A percentile compares a stretch with the other conserved stretches of the same genome.
These are phyloP conservation scores for Jacana jacana DNA, from an alignment of 2,113 vertebrate species.

Conservation along the genomic window DNA sequence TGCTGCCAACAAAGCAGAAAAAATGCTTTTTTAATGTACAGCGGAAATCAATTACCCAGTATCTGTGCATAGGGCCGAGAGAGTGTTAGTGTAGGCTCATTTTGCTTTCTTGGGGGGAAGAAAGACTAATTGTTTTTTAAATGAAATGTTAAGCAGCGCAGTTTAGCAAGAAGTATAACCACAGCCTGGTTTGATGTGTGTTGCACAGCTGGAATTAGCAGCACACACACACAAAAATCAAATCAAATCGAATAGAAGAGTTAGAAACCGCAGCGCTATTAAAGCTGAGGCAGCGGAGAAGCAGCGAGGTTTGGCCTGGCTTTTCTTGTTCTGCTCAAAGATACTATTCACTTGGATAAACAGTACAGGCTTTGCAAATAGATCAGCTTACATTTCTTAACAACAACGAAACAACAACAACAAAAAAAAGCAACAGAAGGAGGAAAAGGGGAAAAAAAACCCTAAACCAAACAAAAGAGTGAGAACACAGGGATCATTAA, in stretches of 20 bases:
- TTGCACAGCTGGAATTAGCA: slow-evolving; percentile 70
- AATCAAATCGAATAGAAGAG: not conserved
- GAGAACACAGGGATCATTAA: slow-evolving; percentile 54
- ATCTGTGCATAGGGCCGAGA: slow-evolving; percentile 26
- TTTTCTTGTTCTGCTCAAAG: slow-evolving; percentile 66
- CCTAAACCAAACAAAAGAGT: slow-evolving; percentile 31
- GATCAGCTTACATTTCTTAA: slow-evolving; percentile 64
- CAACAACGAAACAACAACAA: slow-evolving; percentile 22
- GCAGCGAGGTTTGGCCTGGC: slow-evolving; percentile 32
- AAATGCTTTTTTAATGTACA: slow-evolving; percentile 5
- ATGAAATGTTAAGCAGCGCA: slow-evolving; percentile 60
- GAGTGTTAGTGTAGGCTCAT: slow-evolving; percentile 33
- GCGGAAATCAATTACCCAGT: slow-evolving; percentile 45
- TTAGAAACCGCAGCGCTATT: slow-evolving; percentile 54
- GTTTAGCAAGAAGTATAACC: slow-evolving; percentile 62
- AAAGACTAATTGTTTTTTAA: slow-evolving; percentile 66
- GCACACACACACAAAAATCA: slow-evolving; percentile 12
- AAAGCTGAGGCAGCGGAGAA: slow-evolving; percentile 65
- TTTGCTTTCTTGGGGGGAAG: slow-evolving; percentile 45
- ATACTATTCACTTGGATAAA: slow-evolving; percentile 68
- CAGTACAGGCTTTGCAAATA: slow-evolving; percentile 62
- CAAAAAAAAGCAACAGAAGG: slow-evolving; percentile 31
- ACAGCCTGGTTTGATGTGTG: slow-evolving; percentile 63
- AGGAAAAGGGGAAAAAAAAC: slow-evolving; percentile 61
- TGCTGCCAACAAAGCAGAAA: slow-evolving; percentile 22